Base-by-base conservation (phyloP, 2,797 vertebrate genomes). In the Geotrypetes seraphini region DNA sequence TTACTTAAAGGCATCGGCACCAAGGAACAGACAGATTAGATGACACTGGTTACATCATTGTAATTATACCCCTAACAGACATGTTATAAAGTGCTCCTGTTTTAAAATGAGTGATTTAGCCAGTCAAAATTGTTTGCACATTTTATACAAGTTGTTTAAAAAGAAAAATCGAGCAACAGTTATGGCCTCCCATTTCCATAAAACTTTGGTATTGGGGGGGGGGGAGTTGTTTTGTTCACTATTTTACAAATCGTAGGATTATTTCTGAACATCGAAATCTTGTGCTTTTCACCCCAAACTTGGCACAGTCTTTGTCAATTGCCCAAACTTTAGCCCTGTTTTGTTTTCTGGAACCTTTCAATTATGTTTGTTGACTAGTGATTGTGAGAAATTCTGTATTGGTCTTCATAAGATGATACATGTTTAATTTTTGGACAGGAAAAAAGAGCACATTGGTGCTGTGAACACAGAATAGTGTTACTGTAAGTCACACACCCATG, bases 141-240 rank as follows among this genome's bases (percentile, higher is more conserved):
- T 63, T 75, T 69, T 62, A 66, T 60, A 75, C 43, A 42, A 53
- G 49, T 48, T 42, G 49, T 54, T 28, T 42, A 49, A 47, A 52
- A 57, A 50, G 37, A 48, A 56, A 65, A 39, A 52, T 48, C 57
- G 63, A 61, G 23, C 10, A 58, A 59, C n/a, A n/a, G n/a, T n/a
- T 68, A 69, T 73, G 63, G 63, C 67, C 63, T 66, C 63, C 75
- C 67, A 54, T 57, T 72, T 66, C 72, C 73, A 56, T 77, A 70
- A 66, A 64, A 63, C 74, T n/a, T 78, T 75, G 75, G 72, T 73
- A 72, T 53, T 59, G 71, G 62, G 51, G 69, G 62, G 51, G 69
- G 56, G 53, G 66, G 63, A 51, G 62, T 69, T 71, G 69, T 50
- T 2, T 51, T 66, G 47, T 51, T 53, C 71, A 73, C 69, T 63